Evolutionary conservation across 2,113 vertebrate genomes (phyloP), one percentile per base, ranked within the genome.

Genomic region (Choloepus hoffmanni): DNA sequence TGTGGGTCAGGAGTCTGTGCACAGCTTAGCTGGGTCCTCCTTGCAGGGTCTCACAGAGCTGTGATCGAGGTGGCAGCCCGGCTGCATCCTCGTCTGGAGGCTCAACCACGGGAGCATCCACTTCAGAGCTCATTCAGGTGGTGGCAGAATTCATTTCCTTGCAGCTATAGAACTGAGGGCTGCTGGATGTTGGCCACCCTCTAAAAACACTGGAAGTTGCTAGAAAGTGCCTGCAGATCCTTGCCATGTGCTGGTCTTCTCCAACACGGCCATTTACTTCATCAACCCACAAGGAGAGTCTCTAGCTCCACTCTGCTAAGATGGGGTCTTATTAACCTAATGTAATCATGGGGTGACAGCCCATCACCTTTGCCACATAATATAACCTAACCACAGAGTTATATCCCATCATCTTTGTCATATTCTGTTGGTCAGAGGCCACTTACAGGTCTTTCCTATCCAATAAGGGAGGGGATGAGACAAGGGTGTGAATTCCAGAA

Each of bases 81-180:
- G 53, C 24, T 33, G 6, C 26, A 19, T 12, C 18, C 30, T 91
- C 67, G 50, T 12, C 36, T 50, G 33, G 23, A 67, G n/a, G 68
- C 8, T 58, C 19, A 4, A 33, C 10, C 0, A 3, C 5, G 13
- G 4, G 24, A 62, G 24, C 48, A 33, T 16, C 3, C 2, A 2
- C 7, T 84, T 24, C 70, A 60, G 43, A 43, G 72, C 8, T 79
- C 48, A 62, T 19, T 23, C 2, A 53, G 33, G 26, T 19, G 19
- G 26, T 77, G 58, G 67, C 28, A 83, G 43, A 68, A 74, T 23
- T 81, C n/a, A 68, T 33, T 67, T 72, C 45, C 55, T 67, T 33
- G 73, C 16, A 73, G 33, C 15, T 82, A 40, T 4, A 65, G 24
- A 48, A 21, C 7, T 77, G 43, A 86, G 74, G 53, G 21, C 40